Evolutionary conservation across 2,797 vertebrate species (phyloP).

Genomic region (Thamnophis elegans): DNA sequence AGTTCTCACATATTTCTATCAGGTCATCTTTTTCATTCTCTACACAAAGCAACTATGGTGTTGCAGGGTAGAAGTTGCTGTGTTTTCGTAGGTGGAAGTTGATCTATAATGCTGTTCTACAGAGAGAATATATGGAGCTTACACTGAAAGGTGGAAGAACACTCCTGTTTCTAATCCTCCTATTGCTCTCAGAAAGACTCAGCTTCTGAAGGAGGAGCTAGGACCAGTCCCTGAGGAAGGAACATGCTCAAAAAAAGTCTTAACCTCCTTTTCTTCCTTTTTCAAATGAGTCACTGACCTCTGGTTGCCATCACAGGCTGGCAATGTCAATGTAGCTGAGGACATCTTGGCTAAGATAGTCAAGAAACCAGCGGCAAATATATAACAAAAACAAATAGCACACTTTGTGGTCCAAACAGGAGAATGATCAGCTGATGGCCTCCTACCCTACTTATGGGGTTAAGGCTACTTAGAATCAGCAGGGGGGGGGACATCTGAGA

Average conservation of each 20-base stretch:
- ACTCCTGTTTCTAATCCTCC: background rate
- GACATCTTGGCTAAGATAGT: background rate
- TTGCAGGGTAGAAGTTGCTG: background rate
- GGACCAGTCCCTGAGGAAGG: background rate
- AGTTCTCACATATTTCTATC: background rate
- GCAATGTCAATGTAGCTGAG: background rate
- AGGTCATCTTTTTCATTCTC: background rate
- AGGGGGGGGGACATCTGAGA: background rate
- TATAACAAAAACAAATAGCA: background rate
- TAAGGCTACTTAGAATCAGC: background rate
- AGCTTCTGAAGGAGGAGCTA: background rate
- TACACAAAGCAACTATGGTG: background rate
- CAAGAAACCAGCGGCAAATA: background rate
- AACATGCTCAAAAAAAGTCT: background rate
- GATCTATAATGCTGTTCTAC: background rate
- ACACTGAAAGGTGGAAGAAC: background rate
- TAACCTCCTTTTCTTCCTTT: background rate
- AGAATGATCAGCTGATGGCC: background rate
- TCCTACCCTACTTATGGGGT: background rate
- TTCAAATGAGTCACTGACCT: background rate
- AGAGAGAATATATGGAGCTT: background rate
- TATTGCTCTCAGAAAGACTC: background rate
- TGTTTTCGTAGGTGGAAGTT: background rate
- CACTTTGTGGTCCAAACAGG: background rate
- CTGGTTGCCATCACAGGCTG: background rate